A percentile compares a stretch with the other conserved stretches of the same genome.
These are phyloP conservation scores for Phyllostomus hastatus DNA, from an alignment of 2,113 vertebrate genomes.

Conservation along the genomic window DNA sequence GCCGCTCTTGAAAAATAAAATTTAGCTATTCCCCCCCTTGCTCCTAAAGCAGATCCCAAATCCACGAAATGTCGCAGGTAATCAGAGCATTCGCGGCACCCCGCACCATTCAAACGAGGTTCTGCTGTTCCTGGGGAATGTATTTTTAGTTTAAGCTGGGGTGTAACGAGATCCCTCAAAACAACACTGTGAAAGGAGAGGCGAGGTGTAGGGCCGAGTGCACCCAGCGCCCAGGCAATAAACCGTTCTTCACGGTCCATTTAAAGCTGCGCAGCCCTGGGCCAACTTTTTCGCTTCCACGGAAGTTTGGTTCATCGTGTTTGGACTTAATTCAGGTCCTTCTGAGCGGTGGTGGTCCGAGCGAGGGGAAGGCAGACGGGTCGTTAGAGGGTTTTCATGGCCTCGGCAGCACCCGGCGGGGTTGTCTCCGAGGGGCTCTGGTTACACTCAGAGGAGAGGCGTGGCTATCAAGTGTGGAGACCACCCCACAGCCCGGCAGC, in stretches of 20 bases:
- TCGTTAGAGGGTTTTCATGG: not conserved
- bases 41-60: not conserved
- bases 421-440: not conserved
- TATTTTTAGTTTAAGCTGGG: conserved; percentile 74
- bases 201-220: conserved; percentile 49
- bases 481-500: not conserved
- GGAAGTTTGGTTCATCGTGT: conserved; percentile 49
- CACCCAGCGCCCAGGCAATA: conserved; percentile 18
- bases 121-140: conserved; percentile 52
- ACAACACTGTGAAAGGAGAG: conserved; percentile 67
- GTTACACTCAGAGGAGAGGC: not conserved
- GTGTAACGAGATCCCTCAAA: conserved; percentile 67
- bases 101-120: conserved; percentile 38
- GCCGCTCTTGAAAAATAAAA: not conserved
- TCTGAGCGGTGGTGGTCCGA: conserved; percentile 32
- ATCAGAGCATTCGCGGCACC: conserved; percentile 42
- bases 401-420: not conserved
- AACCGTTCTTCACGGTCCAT: conserved; percentile 53
- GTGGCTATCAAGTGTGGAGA: not conserved
- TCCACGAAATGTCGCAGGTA: not conserved
- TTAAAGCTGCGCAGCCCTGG: conserved; percentile 19
- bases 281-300: conserved; percentile 39
- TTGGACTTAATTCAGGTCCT: conserved; percentile 45
- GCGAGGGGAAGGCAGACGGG: not conserved
- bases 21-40: not conserved